Evolutionary conservation across 2,113 vertebrate species (phyloP).

Genomic region (Trogon melanurus): DNA sequence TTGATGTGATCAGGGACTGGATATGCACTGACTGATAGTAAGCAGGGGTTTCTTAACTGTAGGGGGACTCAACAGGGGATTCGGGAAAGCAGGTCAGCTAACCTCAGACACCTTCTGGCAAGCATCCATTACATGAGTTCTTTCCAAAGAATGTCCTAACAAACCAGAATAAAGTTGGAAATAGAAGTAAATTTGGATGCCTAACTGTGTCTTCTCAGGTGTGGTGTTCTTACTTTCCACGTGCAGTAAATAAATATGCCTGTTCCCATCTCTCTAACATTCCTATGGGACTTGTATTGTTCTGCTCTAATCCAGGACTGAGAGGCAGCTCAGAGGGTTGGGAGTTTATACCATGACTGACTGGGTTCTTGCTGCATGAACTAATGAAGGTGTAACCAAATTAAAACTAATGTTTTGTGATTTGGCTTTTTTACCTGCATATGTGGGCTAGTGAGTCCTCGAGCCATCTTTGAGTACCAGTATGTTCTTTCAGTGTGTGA

Average conservation of each 20-base stretch:
- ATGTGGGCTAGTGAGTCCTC: neutral
- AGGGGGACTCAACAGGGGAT: neutral
- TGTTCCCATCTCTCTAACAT: neutral
- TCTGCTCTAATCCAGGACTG: neutral
- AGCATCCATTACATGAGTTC: fast-evolving
- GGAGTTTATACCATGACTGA: neutral
- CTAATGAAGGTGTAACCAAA: neutral
- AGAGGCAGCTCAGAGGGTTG: neutral
- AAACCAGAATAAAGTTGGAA: neutral
- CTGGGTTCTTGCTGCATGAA: neutral
- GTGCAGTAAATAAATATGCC: fast-evolving
- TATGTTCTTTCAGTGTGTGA: neutral
- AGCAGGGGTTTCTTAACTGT: neutral
- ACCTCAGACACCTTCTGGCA: neutral
- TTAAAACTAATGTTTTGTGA: neutral
- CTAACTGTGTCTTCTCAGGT: neutral
- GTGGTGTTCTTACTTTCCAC: neutral
- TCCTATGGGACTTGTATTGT: fast-evolving
- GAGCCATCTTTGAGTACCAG: neutral
- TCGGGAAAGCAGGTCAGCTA: neutral
- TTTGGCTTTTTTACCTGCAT: neutral
- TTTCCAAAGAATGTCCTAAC: neutral
- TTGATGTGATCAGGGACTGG: neutral
- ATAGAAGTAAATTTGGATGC: neutral
- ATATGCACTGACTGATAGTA: neutral